These are phyloP conservation scores for Anthophora plumipes DNA, from an alignment of 2,888 invertebrate species.

Conservation along the genomic window DNA sequence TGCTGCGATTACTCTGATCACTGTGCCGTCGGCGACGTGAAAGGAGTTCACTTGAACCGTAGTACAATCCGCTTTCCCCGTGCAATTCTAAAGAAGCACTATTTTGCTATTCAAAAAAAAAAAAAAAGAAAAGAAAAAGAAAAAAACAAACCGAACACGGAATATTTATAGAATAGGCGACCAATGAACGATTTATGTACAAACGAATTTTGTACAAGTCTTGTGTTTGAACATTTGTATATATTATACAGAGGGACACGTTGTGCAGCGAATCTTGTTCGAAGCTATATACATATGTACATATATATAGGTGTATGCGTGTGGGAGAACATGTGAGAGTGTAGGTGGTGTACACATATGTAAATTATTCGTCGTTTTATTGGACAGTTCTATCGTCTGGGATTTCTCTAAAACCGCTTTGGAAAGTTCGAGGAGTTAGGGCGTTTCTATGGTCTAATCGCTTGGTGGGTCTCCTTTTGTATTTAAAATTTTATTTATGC, in stretches of 20 bases:
- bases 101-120: slow-evolving; percentile 74
- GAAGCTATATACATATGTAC: slow-evolving; percentile 66
- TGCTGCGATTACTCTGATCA: slow-evolving; percentile 36
- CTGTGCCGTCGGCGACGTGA: slow-evolving; percentile 66
- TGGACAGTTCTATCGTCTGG: slow-evolving; percentile 45
- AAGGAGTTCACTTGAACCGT: slow-evolving; percentile 59
- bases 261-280: slow-evolving; percentile 59
- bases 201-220: slow-evolving; percentile 73
- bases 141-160: too few species aligned
- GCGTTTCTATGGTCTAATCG: too few species aligned
- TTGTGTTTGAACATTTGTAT: slow-evolving; percentile 69
- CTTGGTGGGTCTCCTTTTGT: too few species aligned
- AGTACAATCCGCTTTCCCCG: slow-evolving; percentile 67
- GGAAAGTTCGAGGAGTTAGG: slow-evolving; percentile 17
- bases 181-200: slow-evolving; percentile 70
- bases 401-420: too few species aligned
- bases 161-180: slow-evolving; percentile 70
- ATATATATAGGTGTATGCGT: slow-evolving; percentile 34
- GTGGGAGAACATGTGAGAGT: too few species aligned
- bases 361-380: slow-evolving; percentile 68
- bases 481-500: slow-evolving; percentile 51
- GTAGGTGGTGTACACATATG: slow-evolving; percentile 12
- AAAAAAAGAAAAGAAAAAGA: slow-evolving; percentile 50
- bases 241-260: slow-evolving; percentile 64
- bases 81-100: slow-evolving; percentile 65